phyloP scores from a whole-genome alignment of 1,140 invertebrate genomes.

The Listronotus bonariensis region DNA sequence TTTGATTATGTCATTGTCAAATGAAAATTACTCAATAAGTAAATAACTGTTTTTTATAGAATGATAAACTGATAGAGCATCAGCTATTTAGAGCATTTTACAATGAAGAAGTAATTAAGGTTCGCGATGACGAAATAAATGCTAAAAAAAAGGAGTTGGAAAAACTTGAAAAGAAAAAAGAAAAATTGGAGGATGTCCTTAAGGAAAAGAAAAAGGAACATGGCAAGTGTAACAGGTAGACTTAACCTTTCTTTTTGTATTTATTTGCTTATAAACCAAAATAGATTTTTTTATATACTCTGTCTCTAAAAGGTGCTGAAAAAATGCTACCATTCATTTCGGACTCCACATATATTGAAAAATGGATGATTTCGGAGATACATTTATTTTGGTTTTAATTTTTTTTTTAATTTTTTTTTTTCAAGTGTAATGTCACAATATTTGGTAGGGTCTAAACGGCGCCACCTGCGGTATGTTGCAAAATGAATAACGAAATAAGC shows the following conservation, averaged over 20 bases:
- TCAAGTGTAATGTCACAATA: too few species aligned
- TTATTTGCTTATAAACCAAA: not conserved
- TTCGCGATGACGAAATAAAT: constrained; percentile 77
- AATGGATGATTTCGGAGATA: too few species aligned
- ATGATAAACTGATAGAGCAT: constrained; percentile 86
- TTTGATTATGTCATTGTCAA: too few species aligned
- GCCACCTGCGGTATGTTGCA: too few species aligned
- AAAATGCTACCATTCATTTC: too few species aligned
- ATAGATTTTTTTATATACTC: too few species aligned
- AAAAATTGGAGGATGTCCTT: constrained; percentile 86
- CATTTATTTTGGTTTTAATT: too few species aligned
- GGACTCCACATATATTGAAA: too few species aligned
- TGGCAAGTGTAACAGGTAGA: constrained; percentile 68
- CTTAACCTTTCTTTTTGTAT: not conserved
- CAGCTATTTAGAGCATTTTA: constrained; percentile 93
- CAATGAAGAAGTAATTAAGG: constrained; percentile 92
- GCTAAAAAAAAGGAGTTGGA: constrained; percentile 83
- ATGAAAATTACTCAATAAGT: not conserved
- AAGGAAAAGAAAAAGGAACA: constrained; percentile 95
- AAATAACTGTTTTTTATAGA: constrained; percentile 59
- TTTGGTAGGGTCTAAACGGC: too few species aligned
- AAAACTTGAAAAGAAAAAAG: constrained; percentile 81
- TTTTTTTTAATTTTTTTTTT: too few species aligned
- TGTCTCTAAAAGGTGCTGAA: too few species aligned
- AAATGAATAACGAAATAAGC: too few species aligned